Evolutionary conservation across 2,888 invertebrate species (phyloP), one percentile per base, ranked within the genome.

Genomic region (Isoperla grammatica): DNA sequence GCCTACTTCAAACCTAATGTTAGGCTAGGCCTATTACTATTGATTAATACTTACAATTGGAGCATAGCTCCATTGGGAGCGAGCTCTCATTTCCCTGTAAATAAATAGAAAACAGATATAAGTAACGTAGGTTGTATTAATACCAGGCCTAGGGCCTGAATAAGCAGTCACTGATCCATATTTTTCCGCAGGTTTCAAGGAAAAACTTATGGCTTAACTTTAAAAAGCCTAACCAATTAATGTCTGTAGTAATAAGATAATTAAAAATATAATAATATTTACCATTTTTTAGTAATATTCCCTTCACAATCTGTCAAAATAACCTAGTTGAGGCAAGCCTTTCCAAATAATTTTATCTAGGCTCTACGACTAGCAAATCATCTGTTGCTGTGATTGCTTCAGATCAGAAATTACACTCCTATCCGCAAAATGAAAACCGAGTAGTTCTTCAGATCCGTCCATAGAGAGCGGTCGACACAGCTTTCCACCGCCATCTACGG

Each of bases 21-120:
- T 29, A 29, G 29, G 29, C 29, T 8, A 6, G 8, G 29, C 5
- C 29, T 29, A 29, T 29, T 6, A 29, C 29, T 29, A 29, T 29
- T 29, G 8, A 29, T 29, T 29, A 29, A 64, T 76, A 88, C 91
- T 90, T 81, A 91, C 92, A 93, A 75, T 93, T 95, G 75, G 94
- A 92, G 85, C 95, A 95, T 71, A 95, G 87, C 84, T 95, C 95
- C 92, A 95, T 92, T 69, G 95, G 94, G 75, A 95, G 85, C 69
- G 94, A 94, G 74, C 87, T 89, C 81, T 95, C 95, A 81, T 95
- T 95, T 78, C 95, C 95, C 95, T 95, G 82, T 58, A 84, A 82
- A 73, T 8, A 29, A 29, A 29, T 29, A 29, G 8, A 29, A 29
- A n/a, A n/a, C n/a, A n/a, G n/a, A 4, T 29, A 29, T 29, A 6